Conservation (phyloP, 2,113 vertebrate genomes). For the Ibidorhyncha struthersii region DNA sequence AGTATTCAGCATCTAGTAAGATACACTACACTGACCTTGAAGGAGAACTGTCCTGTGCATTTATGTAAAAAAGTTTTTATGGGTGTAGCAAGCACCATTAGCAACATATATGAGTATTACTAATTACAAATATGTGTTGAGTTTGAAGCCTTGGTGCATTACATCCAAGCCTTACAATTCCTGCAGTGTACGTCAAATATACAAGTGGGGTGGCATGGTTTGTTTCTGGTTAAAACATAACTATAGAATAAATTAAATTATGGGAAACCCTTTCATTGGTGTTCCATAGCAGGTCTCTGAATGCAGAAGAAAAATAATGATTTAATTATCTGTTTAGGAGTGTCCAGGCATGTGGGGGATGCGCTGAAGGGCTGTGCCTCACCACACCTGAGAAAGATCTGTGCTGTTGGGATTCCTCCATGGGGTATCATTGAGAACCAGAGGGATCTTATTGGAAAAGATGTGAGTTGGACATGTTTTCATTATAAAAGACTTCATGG, state of each 20-base stretch:
- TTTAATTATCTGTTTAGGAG: conserved; percentile 76
- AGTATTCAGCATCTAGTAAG: not conserved
- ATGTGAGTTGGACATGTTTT: conserved; percentile 79
- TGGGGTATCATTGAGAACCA: conserved; percentile 97
- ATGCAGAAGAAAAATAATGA: not conserved
- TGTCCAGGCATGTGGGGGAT: conserved; percentile 92
- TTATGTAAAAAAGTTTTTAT: not conserved
- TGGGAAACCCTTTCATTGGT: not conserved
- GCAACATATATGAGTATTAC: not conserved
- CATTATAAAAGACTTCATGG: not conserved
- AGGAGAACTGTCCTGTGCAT: not conserved
- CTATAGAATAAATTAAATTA: not conserved
- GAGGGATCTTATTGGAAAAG: conserved; percentile 89
- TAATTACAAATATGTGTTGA: not conserved
- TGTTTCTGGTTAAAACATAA: not conserved
- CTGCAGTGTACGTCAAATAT: not conserved
- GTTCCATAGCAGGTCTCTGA: not conserved
- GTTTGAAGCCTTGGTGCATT: not conserved
- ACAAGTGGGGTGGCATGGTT: not conserved
- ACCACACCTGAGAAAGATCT: conserved; percentile 87
- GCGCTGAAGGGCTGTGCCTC: conserved; percentile 86
- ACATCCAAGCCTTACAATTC: not conserved
- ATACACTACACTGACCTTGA: not conserved
- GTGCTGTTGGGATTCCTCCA: conserved; percentile 88
- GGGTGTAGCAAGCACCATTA: not conserved